Percentiles rank a stretch among this genome's conserved stretches.
Conservation (phyloP, 2,113 vertebrate species). For the Xiphorhynchus elegans region DNA sequence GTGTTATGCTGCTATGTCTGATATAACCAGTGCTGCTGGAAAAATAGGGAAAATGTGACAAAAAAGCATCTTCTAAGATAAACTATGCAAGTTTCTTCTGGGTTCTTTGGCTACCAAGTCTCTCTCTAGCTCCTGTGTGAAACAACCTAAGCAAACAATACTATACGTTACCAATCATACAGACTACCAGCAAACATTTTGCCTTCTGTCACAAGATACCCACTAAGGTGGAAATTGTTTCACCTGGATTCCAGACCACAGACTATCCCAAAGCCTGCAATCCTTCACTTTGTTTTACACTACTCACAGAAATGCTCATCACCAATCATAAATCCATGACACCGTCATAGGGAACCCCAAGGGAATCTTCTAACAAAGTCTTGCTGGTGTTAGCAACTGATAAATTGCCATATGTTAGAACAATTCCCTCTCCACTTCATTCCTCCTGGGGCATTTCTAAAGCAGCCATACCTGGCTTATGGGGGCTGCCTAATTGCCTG, state of each 20-base stretch:
- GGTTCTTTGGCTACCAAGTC: not conserved
- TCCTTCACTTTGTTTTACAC: not conserved
- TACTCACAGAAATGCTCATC: not conserved
- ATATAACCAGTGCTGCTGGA: not conserved
- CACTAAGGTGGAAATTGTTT: not conserved
- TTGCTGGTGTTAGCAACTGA: not conserved
- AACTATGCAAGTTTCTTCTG: not conserved
- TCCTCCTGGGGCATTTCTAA: not conserved
- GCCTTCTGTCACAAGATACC: not conserved
- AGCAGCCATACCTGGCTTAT: not conserved
- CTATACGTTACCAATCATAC: not conserved
- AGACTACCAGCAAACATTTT: not conserved
- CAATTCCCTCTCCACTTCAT: not conserved
- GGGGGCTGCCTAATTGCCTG: not conserved
- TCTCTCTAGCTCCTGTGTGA: not conserved
- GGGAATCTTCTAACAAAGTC: constrained; percentile 14
- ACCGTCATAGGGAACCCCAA: not conserved
- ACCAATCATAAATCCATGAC: not conserved
- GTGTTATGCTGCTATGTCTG: not conserved
- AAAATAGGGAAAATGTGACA: not conserved
- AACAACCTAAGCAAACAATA: not conserved
- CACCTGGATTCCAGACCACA: not conserved
- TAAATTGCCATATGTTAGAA: not conserved
- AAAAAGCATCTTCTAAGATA: not conserved
- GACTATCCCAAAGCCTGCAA: not conserved